Evolutionary conservation across 2,888 invertebrate genomes (phyloP), one percentile per base, ranked within the genome.

Genomic region (Drosophila mulleri): DNA sequence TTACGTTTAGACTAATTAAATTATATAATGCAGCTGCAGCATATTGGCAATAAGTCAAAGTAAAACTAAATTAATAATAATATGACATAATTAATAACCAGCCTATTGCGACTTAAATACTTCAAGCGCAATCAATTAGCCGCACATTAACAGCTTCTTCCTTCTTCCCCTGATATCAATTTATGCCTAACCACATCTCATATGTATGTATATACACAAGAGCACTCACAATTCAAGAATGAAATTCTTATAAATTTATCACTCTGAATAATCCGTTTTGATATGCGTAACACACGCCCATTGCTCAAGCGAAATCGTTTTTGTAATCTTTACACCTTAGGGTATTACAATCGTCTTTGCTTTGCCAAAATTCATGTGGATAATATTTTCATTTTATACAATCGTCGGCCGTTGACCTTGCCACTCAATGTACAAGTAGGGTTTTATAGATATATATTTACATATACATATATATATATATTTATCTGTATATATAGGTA

Each of bases 331-430:
- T 44, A 11, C 45, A 45, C 62, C 47, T 32, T 23, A 75, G 71
- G 58, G 70, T 70, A 74, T 74, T 45, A 14, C 18, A 65, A 45
- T 64, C 52, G 39, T 39, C 65, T 60, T 60, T 50, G 50, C 54
- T 29, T 63, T 52, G 16, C 20, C 41, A 32, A 45, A 56, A 69
- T 39, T 32, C 45, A 47, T 26, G 8, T 41, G 42, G 48, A 70
- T 70, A 60, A 60, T 64, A 52, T 64, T 76, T 62, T 52, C 26
- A 9, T 20, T 37, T 39, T 47, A 54, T 58, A 65, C 58, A 67
- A 80, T 68, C 57, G 73, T 60, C 56, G 69, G 67, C 54, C 83
- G 65, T 77, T 73, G 80, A 72, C 82, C 69, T 72, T 75, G 65
- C 52, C 42, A 32, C 54, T 62, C 66, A 82, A 62, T 67, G 59